Evolutionary conservation across 1,140 invertebrate genomes (phyloP).

Genomic region (Tigriopus japonicus): DNA sequence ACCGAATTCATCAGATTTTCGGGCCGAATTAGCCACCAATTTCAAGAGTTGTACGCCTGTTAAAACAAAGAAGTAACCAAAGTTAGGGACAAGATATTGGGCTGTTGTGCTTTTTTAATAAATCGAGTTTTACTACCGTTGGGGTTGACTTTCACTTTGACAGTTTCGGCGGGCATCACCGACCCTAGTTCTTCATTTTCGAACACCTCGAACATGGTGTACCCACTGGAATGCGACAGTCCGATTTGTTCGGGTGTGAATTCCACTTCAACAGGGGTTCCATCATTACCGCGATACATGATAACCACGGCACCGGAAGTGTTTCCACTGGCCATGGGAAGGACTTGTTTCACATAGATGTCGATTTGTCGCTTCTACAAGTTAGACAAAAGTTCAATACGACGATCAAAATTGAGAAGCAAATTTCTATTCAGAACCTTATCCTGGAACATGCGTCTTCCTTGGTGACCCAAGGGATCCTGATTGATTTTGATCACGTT

Average conservation of each 20-base stretch:
- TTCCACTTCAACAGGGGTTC: constrained; percentile 33
- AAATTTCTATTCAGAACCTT: constrained; percentile 3
- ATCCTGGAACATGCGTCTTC: constrained; percentile 17
- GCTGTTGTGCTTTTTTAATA: too few relatives aligned
- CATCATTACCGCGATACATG: constrained; percentile 36
- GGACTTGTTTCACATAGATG: constrained; percentile 30
- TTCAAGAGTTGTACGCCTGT: too few relatives aligned
- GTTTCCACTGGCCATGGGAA: constrained; percentile 24
- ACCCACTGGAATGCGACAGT: constrained; percentile 24
- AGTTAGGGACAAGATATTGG: too few relatives aligned
- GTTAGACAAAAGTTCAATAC: constrained; percentile 15
- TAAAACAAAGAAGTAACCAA: too few relatives aligned
- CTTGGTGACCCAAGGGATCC: constrained; percentile 26
- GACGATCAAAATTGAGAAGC: not conserved
- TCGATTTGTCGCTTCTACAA: constrained; percentile 29
- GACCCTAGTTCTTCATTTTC: constrained; percentile 66
- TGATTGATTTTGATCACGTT: constrained; percentile 26
- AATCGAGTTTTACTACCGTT: too few relatives aligned
- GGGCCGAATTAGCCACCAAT: too few relatives aligned
- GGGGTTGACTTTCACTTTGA: constrained; percentile 82
- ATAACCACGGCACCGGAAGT: constrained; percentile 34
- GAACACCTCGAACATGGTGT: constrained; percentile 39
- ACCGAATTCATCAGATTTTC: too few relatives aligned
- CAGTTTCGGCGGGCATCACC: constrained; percentile 58
- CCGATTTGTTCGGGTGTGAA: constrained; percentile 32